Evolutionary conservation across 2,113 vertebrate genomes (phyloP), one percentile per base, ranked within the genome.

Genomic region (Nanger granti): DNA sequence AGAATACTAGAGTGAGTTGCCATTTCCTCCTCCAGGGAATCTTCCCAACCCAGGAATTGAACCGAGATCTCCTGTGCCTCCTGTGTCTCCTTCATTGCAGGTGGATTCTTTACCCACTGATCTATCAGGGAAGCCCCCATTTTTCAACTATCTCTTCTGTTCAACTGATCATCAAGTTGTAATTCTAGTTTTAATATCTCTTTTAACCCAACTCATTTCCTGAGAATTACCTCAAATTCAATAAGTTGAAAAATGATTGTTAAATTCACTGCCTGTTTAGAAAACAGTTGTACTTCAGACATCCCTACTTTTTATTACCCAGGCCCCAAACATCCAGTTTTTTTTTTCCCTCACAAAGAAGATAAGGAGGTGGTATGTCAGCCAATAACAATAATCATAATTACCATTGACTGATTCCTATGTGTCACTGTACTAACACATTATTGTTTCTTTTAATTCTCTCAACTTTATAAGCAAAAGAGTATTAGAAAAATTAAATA

Each of bases 161-260:
- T 91, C 64, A 94, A 29, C 31, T 93, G 7, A 88, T 69, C 60
- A 54, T 54, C 37, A 93, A 93, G 28, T 59, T 76, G 34, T 57
- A 82, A 76, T 52, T 34, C 73, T 34, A 94, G 80, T 84, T 73
- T 89, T 95, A 60, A 22, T 57, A 17, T 90, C 47, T 73, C 57
- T 41, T 92, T 89, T 82, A 83, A 87, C 69, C 29, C 14, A 93
- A 34, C n/a, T 54, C 49, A 94, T 49, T 82, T 95, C 41, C 47
- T 97, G 44, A 88, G 79, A 84, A 94, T 82, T 24, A 95, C 52
- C 41, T 93, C 41, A 94, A 89, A 93, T 83, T 93, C 59, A 93
- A 12, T 37, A 87, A 76, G 20, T 12, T 89, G 82, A 95, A 96
- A 69, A 96, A 41, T 44, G 87, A 73, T 24, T 73, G 69, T 41